Evolutionary conservation across 1,140 invertebrate genomes (phyloP).

Genomic region (Drosophila sucinea): DNA sequence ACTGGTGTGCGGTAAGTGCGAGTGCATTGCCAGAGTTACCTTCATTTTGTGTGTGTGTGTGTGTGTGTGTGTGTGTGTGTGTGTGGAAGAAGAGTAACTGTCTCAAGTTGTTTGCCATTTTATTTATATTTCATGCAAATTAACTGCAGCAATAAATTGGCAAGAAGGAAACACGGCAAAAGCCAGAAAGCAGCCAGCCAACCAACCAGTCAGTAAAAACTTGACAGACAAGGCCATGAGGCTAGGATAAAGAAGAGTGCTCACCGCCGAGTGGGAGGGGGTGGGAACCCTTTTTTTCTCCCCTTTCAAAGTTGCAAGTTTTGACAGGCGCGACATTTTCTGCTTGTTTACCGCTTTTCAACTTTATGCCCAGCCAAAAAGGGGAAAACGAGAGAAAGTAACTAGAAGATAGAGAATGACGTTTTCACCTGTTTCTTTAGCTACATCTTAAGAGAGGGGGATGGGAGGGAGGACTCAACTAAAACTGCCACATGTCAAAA

Average conservation of each 20-base stretch:
- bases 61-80: background rate
- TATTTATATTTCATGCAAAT: constrained; percentile 82
- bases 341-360: constrained; percentile 71
- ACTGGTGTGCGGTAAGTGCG: constrained; percentile 18
- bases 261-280: background rate
- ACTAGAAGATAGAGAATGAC: background rate
- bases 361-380: constrained; percentile 1
- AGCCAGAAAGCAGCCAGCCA: constrained; percentile 3
- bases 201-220: background rate
- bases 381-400: background rate
- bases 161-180: constrained; percentile 64
- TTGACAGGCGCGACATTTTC: constrained; percentile 77
- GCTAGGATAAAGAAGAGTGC: background rate
- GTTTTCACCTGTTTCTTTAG: constrained; percentile 10
- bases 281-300: constrained; percentile 24
- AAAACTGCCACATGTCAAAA: constrained; percentile 63
- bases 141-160: constrained; percentile 78
- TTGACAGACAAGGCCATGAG: constrained; percentile 45
- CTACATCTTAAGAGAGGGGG: background rate
- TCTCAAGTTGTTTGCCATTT: constrained; percentile 72
- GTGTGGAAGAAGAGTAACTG: constrained; percentile 15
- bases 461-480: background rate
- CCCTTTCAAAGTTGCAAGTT: constrained; percentile 28
- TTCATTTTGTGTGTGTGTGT: constrained; percentile 7
- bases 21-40: constrained; percentile 8